Evolutionary conservation across 37 sponge, comb jelly and placozoan species (phyloP), one percentile per base, ranked within the genome.

Genomic region (Axinella damicornis): DNA sequence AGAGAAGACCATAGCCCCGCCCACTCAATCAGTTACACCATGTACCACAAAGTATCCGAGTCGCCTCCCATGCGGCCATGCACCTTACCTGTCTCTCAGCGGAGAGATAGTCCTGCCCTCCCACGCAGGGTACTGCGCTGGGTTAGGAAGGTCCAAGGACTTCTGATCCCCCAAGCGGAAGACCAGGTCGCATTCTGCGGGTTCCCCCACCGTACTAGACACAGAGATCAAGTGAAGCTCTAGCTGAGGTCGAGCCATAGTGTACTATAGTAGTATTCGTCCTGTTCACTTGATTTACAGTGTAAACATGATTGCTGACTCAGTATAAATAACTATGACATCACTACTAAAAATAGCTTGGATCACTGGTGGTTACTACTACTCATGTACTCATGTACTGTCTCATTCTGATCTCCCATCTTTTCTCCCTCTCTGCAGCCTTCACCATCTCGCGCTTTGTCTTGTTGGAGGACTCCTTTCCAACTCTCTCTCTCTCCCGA

Each of bases 331-430:
- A 46, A 46, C 9, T 46, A 9, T 46, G 46, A 46, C 46, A 46
- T 46, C 9, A 4, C 46, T 46, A 9, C 6, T 46, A 4, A 46
- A 4, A 46, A 46, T 9, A 46, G 46, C 4, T 46, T 9, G 9
- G 4, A 9, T 46, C 46, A 4, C 4, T 46, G 4, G 9, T 46
- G 6, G 9, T 46, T 46, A 46, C 9, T 46, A 46, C 9, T 9
- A 46, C 40, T 86, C 16, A 27, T 89, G 75, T 27, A 62, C 86
- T 94, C 83, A 94, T 77, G 39, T 89, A 82, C 28, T 63, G 60
- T 34, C 94, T 78, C 74, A 94, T 46, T 31, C 81, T 71, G 18
- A 79, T 84, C 68, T 94, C 95, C 92, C 95, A 91, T 37, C 56
- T 28, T 25, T 74, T 87, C 19, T 84, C 89, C 27, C 77, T 91